Evolutionary conservation across 2,113 vertebrate genomes (phyloP).

Genomic region (Rhodinocichla rosea): DNA sequence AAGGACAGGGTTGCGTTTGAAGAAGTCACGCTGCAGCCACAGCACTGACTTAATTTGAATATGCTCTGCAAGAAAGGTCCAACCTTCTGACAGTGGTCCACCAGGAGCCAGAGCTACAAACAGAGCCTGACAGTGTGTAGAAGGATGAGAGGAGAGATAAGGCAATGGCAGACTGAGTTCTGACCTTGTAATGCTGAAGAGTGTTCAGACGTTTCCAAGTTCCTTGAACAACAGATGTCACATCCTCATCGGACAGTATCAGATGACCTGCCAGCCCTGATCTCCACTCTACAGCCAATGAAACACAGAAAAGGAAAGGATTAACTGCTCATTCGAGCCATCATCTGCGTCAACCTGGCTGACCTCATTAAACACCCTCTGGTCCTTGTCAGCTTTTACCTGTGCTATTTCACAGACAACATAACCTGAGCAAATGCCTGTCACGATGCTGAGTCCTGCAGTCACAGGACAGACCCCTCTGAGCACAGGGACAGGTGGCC

Average conservation of each 20-base stretch:
- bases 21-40: background rate
- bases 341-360: background rate
- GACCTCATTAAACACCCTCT: background rate
- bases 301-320: background rate
- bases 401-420: background rate
- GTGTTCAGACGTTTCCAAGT: constrained; percentile 97
- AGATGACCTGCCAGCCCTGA: constrained; percentile 95
- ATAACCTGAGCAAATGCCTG: background rate
- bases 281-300: constrained; percentile 84
- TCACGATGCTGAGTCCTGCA: background rate
- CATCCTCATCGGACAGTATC: constrained; percentile 94
- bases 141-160: background rate
- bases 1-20: background rate
- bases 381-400: background rate
- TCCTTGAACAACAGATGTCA: constrained; percentile 93
- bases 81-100: background rate
- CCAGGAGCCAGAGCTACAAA: background rate
- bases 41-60: background rate
- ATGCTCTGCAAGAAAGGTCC: background rate
- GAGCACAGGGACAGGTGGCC: background rate
- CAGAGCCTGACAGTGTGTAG: background rate
- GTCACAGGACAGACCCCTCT: background rate
- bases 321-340: background rate
- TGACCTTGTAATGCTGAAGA: constrained; percentile 95
- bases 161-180: background rate